Conservation (phyloP, 2,113 vertebrate genomes). For the Ceuthmochares aereus region DNA sequence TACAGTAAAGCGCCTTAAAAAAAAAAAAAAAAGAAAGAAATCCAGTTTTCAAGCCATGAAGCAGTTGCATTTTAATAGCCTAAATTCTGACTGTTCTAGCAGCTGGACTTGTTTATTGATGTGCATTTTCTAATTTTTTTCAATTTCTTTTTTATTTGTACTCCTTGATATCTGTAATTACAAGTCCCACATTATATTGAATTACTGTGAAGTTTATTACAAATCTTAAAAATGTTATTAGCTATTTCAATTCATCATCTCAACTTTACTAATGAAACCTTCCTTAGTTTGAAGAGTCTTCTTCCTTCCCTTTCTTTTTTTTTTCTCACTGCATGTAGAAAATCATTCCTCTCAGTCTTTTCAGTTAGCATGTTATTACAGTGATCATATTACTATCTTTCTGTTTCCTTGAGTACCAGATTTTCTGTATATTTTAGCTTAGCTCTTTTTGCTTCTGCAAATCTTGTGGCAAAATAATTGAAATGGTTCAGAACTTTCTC, state of each 20-base stretch:
- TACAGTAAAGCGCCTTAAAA: not conserved
- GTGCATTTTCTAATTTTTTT: not conserved
- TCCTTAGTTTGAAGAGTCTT: not conserved
- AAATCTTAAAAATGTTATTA: not conserved
- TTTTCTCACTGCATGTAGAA: not conserved
- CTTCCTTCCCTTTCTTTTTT: not conserved
- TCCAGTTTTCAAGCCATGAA: not conserved
- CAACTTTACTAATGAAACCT: not conserved
- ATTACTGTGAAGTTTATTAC: not conserved
- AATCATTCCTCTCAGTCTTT: not conserved
- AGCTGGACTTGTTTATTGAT: not conserved
- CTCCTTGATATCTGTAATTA: not conserved
- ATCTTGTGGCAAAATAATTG: not conserved
- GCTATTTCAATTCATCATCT: not conserved
- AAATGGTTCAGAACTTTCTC: not conserved
- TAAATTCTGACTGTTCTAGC: not conserved
- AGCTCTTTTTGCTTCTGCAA: not conserved
- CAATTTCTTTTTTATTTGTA: not conserved
- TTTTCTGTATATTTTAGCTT: not conserved
- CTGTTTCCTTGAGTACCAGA: not conserved
- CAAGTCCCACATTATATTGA: not conserved
- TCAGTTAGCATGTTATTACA: not conserved
- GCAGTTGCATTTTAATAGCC: not conserved
- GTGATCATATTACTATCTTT: not conserved
- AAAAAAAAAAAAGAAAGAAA: not conserved